Evolutionary conservation across 2,113 vertebrate species (phyloP), one percentile per base, ranked within the genome.

Genomic region (Ciconia maguari): DNA sequence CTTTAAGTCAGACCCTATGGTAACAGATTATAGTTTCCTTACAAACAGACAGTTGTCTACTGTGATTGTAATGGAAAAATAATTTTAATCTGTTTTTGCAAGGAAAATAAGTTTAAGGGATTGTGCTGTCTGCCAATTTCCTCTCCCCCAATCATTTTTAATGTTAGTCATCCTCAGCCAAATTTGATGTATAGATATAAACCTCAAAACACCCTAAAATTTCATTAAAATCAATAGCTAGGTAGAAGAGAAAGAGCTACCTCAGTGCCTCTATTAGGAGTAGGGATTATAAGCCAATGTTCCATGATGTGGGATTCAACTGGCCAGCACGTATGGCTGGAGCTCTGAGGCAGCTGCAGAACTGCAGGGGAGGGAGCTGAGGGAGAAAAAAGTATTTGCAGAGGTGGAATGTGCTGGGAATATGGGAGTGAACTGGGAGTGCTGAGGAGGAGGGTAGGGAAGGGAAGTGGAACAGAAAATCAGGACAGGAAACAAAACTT

Each of bases 1-100:
- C 16, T 95, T 70, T 69, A 69, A 83, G 46, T 91, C 58, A 95
- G 66, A 87, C 85, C 54, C 89, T 89, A 42, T 85, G 70, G 51
- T 79, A 96, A 91, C 58, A 92, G 62, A 93, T 82, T 70, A 79
- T 76, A 65, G 26, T 46, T 89, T 77, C 52, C 54, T 80, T 87
- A 58, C n/a, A 85, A 51, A 64, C 77, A 96, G 90, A 78, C 38
- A 82, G 36, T 75, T 92, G 86, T 83, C 91, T 92, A 52, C 69
- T 0, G 0, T 76, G 44, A 24, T 34, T 83, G 81, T 76, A 97
- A 95, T 94, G 84, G 91, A 91, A 96, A 94, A 96, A 93, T 77
- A 38, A 86, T 92, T 94, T 91, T 86, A 85, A 84, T 51, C 85
- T 93, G 82, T 2, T 91, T 95, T 95, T 86, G 54, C 58, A 90